Conservation (phyloP, 23 tunicate species). For the Aplidium turbinatum region DNA sequence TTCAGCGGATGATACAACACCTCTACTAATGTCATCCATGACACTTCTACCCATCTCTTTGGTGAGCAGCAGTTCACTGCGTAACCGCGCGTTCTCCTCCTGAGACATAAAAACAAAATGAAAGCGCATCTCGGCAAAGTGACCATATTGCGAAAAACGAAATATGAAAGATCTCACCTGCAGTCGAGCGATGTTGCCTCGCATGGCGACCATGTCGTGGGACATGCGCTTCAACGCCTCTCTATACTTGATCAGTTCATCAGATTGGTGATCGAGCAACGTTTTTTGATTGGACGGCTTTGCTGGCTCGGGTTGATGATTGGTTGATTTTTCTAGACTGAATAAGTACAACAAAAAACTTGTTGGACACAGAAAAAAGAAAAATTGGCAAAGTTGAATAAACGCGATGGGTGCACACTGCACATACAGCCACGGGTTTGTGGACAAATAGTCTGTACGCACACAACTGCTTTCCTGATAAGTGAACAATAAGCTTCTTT, state of each 20-base stretch:
- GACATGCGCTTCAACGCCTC: conserved; percentile 92
- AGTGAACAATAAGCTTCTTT: too few relatives aligned
- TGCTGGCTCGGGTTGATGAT: conserved; percentile 4
- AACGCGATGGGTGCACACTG: too few relatives aligned
- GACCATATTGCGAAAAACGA: background rate
- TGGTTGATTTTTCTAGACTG: conserved; percentile 1
- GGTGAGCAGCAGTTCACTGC: conserved; percentile 58
- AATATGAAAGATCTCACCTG: conserved; percentile 34
- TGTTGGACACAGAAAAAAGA: too few relatives aligned
- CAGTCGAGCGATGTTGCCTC: conserved; percentile 40
- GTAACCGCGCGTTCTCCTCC: conserved; percentile 75
- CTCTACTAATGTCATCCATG: conserved; percentile 58
- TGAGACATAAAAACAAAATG: background rate
- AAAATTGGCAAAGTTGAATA: too few relatives aligned
- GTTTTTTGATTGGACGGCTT: conserved; percentile 17
- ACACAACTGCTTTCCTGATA: too few relatives aligned
- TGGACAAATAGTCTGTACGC: too few relatives aligned
- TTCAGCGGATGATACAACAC: conserved; percentile 60
- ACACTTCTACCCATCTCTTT: conserved; percentile 58
- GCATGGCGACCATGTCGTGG: conserved; percentile 58
- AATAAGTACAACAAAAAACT: too few relatives aligned
- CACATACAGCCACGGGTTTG: too few relatives aligned
- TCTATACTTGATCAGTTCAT: conserved; percentile 68
- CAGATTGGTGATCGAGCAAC: conserved; percentile 56
- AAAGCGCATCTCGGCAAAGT: background rate